Base-by-base conservation (phyloP, 23 tunicate genomes). In the Ascidia mentula region DNA sequence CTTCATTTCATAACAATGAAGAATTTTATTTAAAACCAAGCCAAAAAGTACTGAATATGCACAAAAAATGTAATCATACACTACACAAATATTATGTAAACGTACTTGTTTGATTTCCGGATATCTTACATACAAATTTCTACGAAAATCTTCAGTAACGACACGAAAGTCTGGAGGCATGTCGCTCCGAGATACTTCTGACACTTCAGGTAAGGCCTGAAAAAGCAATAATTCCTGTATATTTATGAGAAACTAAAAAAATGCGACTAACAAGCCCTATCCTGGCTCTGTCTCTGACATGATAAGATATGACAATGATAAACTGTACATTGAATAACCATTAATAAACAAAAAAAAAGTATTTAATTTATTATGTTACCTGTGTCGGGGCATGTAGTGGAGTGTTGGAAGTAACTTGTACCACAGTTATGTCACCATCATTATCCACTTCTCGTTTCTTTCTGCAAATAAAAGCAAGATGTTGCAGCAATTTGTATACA, bases 51-150 rank as follows among this genome's bases (percentile, higher is more conserved):
- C n/a, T n/a, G n/a, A n/a, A n/a, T n/a, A n/a, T n/a, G n/a, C n/a
- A n/a, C n/a, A n/a, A n/a, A n/a, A n/a, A n/a, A n/a, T n/a, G n/a
- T n/a, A n/a, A n/a, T n/a, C n/a, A n/a, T n/a, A n/a, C n/a, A n/a
- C n/a, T n/a, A n/a, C n/a, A n/a, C n/a, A n/a, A n/a, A n/a, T n/a
- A n/a, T n/a, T n/a, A n/a, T n/a, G n/a, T n/a, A n/a, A 18, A 73
- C 74, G 69, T 79, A 85, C 89, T 32, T 40, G 72, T 72, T 88
- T 82, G 33, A 88, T 45, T 45, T 69, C 77, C 13, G 83, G 80
- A 77, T 82, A 88, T 76, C 77, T 88, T 40, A 82, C 18, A 36
- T 82, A 82, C 31, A 88, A 72, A 22, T 30, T 45, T 60, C 40
- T 37, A 7, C 85, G 84, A 38, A 36, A 42, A 36, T 80, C 78